Base-by-base conservation (phyloP, 2,113 vertebrate species). In the Ammodytes dubius region DNA sequence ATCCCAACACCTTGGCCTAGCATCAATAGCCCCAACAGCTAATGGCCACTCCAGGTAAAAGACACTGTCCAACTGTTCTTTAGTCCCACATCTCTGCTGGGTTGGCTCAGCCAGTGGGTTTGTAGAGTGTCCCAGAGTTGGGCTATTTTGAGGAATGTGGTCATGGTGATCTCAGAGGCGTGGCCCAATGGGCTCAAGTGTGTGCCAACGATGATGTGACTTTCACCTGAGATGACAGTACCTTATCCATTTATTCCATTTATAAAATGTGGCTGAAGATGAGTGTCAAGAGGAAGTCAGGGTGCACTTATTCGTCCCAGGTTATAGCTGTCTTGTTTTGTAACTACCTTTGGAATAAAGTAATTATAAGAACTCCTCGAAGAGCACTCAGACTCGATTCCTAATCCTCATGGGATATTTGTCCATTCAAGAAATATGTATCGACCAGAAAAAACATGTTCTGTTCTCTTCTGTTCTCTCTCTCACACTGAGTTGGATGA, bases 111-210 rank as follows among this genome's bases (percentile, higher is more conserved):
- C 83, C 67, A 74, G 75, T 80, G 86, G 80, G 64, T 74, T 60
- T 65, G n/a, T 67, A 64, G 70, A 81, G 64, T 37, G 42, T 59
- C 75, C 42, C 52, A 73, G 59, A 67, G 61, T 71, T 4, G 0
- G 17, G 75, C 80, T 87, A 92, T 92, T 89, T 77, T 82, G 70
- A 88, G 90, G 65, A 78, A 80, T 73, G 88, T 88, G 78, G 77
- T 83, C 78, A 87, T 59, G 47, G 73, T 82, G 79, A 87, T 83
- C 78, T 88, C 69, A 77, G 76, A 73, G 86, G 73, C 45, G 63
- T 81, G 79, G 76, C 68, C 79, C 77, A 85, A 68, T 54, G 73
- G 87, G 87, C 81, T 94, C 64, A 81, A 84, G 60, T 27, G 17
- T 83, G 64, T 71, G 84, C 76, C 40, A 66, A 60, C 80, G 77